Percentiles rank a stretch among this genome's conserved stretches.
phyloP scores from a whole-genome alignment of 2,113 vertebrate genomes.

The Ceyx margarethae region DNA sequence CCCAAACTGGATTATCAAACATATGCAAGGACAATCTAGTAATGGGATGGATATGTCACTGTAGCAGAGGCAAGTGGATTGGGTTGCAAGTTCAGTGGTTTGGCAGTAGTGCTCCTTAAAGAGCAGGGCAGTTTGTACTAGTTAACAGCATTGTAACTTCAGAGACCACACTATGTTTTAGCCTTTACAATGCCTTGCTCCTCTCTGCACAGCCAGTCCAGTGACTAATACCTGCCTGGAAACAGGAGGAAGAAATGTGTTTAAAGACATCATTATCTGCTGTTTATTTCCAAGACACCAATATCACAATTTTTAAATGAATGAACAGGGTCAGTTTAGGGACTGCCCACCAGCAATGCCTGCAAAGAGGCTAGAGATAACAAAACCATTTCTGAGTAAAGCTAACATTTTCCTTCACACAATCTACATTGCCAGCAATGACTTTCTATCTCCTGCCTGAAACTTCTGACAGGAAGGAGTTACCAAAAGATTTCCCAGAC shows the following conservation, averaged over 20 bases:
- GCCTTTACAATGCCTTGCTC: not conserved
- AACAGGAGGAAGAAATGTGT: not conserved
- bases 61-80: not conserved
- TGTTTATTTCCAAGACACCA: constrained; percentile 1
- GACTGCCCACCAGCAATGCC: not conserved
- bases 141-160: not conserved
- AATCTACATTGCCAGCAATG: not conserved
- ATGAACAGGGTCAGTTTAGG: not conserved
- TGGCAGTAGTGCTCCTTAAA: not conserved
- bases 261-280: not conserved
- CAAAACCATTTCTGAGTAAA: not conserved
- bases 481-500: not conserved
- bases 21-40: no score
- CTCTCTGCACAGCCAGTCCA: not conserved
- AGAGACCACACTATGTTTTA: not conserved
- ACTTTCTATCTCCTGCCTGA: not conserved
- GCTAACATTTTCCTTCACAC: not conserved
- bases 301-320: not conserved
- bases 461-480: not conserved
- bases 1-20: not conserved
- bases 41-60: not conserved
- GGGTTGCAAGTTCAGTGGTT: not conserved
- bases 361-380: not conserved
- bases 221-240: not conserved
- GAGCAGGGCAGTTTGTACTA: not conserved